A percentile compares a stretch with the other conserved stretches of the same genome.
Evolutionary conservation across 2,888 invertebrate species (phyloP).

Genomic region (Apomyelois bistriatella): DNA sequence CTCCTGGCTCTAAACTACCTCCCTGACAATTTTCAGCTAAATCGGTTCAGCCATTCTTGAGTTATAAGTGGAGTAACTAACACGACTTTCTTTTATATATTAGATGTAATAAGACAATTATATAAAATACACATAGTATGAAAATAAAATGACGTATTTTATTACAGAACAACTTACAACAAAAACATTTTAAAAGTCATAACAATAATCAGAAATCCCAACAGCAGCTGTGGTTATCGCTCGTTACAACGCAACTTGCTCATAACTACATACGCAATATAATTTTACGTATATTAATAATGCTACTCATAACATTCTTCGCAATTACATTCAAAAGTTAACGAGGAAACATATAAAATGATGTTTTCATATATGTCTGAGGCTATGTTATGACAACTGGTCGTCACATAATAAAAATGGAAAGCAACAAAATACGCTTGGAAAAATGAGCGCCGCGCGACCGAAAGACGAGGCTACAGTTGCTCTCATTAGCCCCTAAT

Average conservation of each 20-base stretch:
- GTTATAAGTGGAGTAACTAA: no score
- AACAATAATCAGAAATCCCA: constrained; percentile 9
- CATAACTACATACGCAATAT: constrained; percentile 4
- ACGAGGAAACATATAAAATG: constrained; percentile 41
- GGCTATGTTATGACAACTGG: constrained; percentile 42
- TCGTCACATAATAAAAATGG: constrained; percentile 57
- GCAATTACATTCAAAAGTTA: constrained; percentile 38
- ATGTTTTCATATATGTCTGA: constrained; percentile 19
- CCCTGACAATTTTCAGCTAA: no score
- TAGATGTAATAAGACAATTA: no score
- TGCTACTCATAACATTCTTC: constrained; percentile 9
- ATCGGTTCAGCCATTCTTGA: no score
- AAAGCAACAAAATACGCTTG: constrained; percentile 47
- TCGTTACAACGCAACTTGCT: constrained; percentile 7
- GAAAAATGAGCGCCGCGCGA: constrained; percentile 47
- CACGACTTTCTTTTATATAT: no score
- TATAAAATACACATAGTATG: not conserved
- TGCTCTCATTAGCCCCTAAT: constrained; percentile 75
- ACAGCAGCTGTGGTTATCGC: constrained; percentile 13
- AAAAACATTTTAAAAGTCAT: not conserved
- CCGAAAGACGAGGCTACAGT: constrained; percentile 40
- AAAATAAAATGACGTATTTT: not conserved
- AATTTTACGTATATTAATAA: constrained; percentile 12
- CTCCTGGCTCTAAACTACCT: no score
- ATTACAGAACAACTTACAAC: not conserved